A percentile compares a stretch with the other conserved stretches of the same genome.
Conservation (phyloP, 2,113 vertebrate species). For the Pseudopodoces humilis region DNA sequence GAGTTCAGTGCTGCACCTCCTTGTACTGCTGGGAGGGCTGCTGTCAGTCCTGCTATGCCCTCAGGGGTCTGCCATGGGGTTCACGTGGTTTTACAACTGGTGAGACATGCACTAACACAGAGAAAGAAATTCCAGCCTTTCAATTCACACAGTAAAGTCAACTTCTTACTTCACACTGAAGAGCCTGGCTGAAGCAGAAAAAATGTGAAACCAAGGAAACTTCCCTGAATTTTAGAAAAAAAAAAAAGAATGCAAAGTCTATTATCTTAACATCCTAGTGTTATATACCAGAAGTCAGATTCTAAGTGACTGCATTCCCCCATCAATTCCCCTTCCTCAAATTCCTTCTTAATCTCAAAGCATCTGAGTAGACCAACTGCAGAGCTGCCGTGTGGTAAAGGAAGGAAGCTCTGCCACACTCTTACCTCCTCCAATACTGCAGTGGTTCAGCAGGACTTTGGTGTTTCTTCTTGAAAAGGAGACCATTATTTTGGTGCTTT, state of each 20-base stretch:
- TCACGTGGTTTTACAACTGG: fast-evolving
- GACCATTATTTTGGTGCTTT: background rate
- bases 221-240: background rate
- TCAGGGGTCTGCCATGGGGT: fast-evolving
- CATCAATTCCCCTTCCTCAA: background rate
- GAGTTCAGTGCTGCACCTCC: background rate
- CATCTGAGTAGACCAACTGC: background rate
- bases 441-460: background rate
- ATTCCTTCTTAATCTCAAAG: background rate
- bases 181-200: background rate
- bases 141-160: background rate
- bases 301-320: background rate
- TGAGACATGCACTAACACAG: background rate
- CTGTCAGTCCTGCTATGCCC: background rate
- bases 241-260: fast-evolving
- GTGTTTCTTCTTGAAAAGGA: background rate
- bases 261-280: background rate
- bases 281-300: background rate
- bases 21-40: background rate
- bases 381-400: fast-evolving
- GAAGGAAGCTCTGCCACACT: background rate
- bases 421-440: background rate
- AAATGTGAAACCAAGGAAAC: background rate
- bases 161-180: background rate
- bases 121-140: background rate